phyloP scores from a whole-genome alignment of 2,888 invertebrate genomes.

The Ophion slaviceki region DNA sequence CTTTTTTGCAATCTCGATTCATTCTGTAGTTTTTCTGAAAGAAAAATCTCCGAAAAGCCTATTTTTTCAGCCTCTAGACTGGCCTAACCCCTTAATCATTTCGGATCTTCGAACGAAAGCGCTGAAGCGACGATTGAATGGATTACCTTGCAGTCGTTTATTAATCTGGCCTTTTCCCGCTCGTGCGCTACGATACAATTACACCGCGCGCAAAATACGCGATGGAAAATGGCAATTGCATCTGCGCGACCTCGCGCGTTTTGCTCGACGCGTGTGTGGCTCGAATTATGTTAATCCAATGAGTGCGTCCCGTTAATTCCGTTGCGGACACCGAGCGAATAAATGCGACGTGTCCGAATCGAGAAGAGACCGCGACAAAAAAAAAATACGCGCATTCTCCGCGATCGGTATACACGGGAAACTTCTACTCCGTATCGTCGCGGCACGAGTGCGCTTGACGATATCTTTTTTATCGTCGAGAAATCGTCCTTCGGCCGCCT shows the following conservation, averaged over 20 bases:
- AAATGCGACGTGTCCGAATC: conserved; percentile 18
- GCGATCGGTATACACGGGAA: no score
- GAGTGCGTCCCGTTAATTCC: conserved; percentile 30
- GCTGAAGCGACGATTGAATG: conserved; percentile 11
- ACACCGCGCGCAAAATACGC: conserved; percentile 3
- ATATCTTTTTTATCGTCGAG: not conserved
- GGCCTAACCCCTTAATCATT: not conserved
- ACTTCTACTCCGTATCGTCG: no score
- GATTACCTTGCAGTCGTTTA: conserved; percentile 9
- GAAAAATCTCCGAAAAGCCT: no score
- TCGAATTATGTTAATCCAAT: conserved; percentile 47
- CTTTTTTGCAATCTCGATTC: no score
- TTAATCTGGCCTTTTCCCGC: conserved; percentile 15
- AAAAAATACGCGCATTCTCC: not conserved
- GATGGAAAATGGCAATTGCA: conserved; percentile 50
- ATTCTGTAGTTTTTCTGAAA: no score
- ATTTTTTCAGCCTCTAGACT: no score
- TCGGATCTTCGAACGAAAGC: not conserved
- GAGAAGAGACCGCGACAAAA: not conserved
- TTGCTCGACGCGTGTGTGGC: conserved; percentile 26
- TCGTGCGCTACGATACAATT: conserved; percentile 12
- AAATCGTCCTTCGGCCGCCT: not conserved
- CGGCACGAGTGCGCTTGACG: no score
- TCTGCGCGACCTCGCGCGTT: conserved; percentile 38
- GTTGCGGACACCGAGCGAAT: conserved; percentile 14